These are phyloP conservation scores for Siniperca scherzeri DNA, from an alignment of 2,797 vertebrate species.

Conservation along the genomic window DNA sequence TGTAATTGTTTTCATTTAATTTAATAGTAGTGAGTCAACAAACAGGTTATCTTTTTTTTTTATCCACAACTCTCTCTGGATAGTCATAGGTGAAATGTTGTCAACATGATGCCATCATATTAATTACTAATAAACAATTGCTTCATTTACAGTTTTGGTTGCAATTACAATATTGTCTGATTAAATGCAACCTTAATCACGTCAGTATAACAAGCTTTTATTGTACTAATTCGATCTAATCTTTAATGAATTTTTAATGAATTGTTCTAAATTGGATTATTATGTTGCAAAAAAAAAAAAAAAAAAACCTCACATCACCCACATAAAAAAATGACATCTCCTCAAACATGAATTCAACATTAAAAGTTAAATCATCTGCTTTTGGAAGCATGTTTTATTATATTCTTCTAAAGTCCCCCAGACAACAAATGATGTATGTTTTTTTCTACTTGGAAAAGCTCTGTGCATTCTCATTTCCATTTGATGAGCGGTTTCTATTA, in stretches of 20 bases:
- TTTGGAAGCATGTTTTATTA: not conserved
- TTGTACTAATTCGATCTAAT: not conserved
- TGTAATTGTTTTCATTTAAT: conserved; percentile 1
- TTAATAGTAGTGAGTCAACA: not conserved
- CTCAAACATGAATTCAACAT: not conserved
- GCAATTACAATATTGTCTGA: not conserved
- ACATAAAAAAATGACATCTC: not conserved
- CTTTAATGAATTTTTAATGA: too few species aligned
- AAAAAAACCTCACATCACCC: too few species aligned
- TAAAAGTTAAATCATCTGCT: not conserved
- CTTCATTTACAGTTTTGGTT: not conserved
- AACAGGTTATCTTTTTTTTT: not conserved
- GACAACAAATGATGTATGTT: not conserved
- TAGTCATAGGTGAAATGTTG: not conserved
- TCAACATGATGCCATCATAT: not conserved
- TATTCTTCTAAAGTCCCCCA: not conserved
- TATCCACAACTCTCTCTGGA: not conserved
- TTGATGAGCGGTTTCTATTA: conserved; percentile 23
- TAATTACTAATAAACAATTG: not conserved
- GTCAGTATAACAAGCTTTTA: not conserved
- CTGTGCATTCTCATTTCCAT: conserved; percentile 13
- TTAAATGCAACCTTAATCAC: not conserved
- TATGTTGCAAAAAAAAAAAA: not conserved
- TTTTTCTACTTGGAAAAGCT: conserved; percentile 8
- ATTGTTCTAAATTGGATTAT: not conserved